Conservation (phyloP, 1,140 invertebrate genomes). For the Saccostrea echinata region DNA sequence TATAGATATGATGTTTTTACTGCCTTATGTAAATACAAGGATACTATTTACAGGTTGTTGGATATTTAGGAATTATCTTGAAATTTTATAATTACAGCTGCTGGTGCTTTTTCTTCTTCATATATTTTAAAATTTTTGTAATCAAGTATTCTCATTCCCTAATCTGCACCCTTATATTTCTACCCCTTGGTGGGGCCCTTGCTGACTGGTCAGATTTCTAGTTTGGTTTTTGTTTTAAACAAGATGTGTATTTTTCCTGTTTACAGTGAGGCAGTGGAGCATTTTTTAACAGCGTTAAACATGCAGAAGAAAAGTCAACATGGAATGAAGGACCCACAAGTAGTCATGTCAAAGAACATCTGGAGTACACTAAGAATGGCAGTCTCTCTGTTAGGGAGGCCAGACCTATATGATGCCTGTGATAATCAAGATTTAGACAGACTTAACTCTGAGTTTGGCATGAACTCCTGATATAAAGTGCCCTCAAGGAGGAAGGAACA, state of each 20-base stretch:
- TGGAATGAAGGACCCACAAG: conserved; percentile 80
- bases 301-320: conserved; percentile 90
- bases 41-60: too few species aligned
- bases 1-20: too few species aligned
- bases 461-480: conserved; percentile 47
- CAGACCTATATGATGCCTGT: conserved; percentile 88
- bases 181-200: too few species aligned
- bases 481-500: neutral
- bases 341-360: conserved; percentile 92
- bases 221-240: neutral
- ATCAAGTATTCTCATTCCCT: too few species aligned
- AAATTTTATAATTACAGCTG: too few species aligned
- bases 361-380: conserved; percentile 97
- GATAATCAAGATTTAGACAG: conserved; percentile 84
- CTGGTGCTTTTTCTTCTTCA: too few species aligned
- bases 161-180: too few species aligned
- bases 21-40: too few species aligned
- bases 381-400: conserved; percentile 90
- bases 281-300: conserved; percentile 95
- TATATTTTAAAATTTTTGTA: too few species aligned
- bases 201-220: too few species aligned
- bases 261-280: conserved; percentile 94
- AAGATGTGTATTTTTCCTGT: neutral
- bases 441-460: conserved; percentile 79
- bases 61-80: too few species aligned